Evolutionary conservation across 1,140 invertebrate species (phyloP), one percentile per base, ranked within the genome.

Genomic region (Brachionus rubens): DNA sequence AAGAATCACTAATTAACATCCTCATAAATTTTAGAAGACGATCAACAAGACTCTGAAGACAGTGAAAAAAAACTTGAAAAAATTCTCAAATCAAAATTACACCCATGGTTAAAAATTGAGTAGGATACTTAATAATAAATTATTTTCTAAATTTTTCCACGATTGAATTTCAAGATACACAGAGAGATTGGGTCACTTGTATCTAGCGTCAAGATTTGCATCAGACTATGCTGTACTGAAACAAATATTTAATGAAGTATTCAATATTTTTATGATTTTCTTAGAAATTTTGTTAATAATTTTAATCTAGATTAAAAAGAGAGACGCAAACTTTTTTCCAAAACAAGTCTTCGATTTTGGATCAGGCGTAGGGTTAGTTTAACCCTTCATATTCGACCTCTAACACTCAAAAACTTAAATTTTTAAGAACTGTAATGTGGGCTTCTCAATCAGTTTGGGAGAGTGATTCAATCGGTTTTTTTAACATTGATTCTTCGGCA

Each of bases 161-260:
- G n/a, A n/a, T n/a, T n/a, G n/a, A n/a, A n/a, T n/a, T 48, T 48
- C 36, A 59, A 59, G 54, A 28, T 72, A 33, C n/a, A 54, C 30
- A 3, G 30, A 50, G 41, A 48, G 21, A 21, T 28, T 50, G 16
- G 16, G 30, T 19, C n/a, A 33, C 30, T 36, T 72, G 12, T 72
- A 72, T 24, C 21, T 72, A 9, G 68, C 46, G 19, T 28, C 30
- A 19, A 48, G 68, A 48, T 72, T 72, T 54, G 46, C 68, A 21
- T 26, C 68, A 48, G 68, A 72, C 26, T 72, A 72, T 72, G 43
- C 68, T 30, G 68, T 40, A 50, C 33, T 72, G 21, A 24, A 1
- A n/a, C 46, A 72, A 54, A 72, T 72, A 14, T 72, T 72, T 33
- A 40, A 40, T 40, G 46, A 72, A 28, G 68, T 72, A 72, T 33